Evolutionary conservation across 1,140 invertebrate species (phyloP).

Genomic region (Drosophila bocki): DNA sequence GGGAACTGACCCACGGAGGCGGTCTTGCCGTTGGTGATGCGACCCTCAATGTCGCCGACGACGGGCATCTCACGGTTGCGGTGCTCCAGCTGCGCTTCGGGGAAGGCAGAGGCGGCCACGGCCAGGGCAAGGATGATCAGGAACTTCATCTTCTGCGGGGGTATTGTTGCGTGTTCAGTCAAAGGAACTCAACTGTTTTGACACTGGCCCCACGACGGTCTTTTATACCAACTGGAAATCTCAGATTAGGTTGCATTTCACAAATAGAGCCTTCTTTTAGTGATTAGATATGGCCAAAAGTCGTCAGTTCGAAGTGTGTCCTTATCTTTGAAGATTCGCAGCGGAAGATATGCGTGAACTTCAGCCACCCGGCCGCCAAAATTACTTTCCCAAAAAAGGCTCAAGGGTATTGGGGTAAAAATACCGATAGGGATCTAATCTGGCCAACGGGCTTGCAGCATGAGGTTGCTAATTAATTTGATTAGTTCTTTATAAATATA

Average conservation of each 20-base stretch:
- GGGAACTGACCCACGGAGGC: constrained; percentile 81
- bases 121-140: constrained; percentile 73
- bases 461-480: constrained; percentile 54
- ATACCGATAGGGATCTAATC: constrained; percentile 37
- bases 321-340: constrained; percentile 37
- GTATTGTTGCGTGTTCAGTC: constrained; percentile 52
- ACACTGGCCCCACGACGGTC: not conserved
- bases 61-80: constrained; percentile 63
- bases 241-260: constrained; percentile 33
- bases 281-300: constrained; percentile 38
- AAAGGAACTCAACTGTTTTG: constrained; percentile 60
- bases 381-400: constrained; percentile 29
- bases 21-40: constrained; percentile 75
- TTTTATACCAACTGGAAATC: constrained; percentile 49
- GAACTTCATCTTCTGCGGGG: constrained; percentile 64
- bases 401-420: constrained; percentile 7
- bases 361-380: constrained; percentile 44
- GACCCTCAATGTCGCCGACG: constrained; percentile 53
- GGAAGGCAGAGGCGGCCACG: constrained; percentile 61
- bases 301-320: constrained; percentile 6
- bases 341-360: constrained; percentile 24
- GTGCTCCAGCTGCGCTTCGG: constrained; percentile 42
- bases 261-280: constrained; percentile 19
- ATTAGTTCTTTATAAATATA: constrained; percentile 21
- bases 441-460: not conserved